Percentiles rank a stretch among this genome's conserved stretches.
Conservation (phyloP, 2,797 vertebrate genomes). For the Hoplostethus atlanticus region DNA sequence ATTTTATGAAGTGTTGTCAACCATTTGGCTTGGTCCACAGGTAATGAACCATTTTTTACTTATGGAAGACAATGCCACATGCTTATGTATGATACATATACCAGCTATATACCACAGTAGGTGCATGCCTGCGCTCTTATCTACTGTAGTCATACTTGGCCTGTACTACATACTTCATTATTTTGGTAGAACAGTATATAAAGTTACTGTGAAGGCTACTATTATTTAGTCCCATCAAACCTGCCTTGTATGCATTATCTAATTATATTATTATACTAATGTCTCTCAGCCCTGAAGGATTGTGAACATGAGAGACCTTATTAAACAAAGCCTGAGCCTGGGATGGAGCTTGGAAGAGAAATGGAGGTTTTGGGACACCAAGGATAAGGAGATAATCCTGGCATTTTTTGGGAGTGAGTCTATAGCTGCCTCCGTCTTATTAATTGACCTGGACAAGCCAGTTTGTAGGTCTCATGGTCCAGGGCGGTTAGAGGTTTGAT, state of each 20-base stretch:
- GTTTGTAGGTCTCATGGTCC: slow-evolving; percentile 39
- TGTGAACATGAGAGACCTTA: slow-evolving; percentile 37
- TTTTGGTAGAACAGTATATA: neutral
- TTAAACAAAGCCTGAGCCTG: slow-evolving; percentile 27
- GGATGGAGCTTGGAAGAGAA: slow-evolving; percentile 27
- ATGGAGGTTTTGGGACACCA: slow-evolving; percentile 23
- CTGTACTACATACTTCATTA: neutral
- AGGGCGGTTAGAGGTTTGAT: slow-evolving; percentile 35
- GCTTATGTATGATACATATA: neutral
- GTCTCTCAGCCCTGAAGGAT: slow-evolving; percentile 16
- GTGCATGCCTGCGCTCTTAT: neutral
- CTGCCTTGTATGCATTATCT: slow-evolving; percentile 18
- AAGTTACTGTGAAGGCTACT: neutral
- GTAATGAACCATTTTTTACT: neutral
- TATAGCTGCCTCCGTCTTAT: slow-evolving; percentile 33
- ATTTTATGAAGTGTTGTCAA: too few relatives aligned
- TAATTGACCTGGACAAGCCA: slow-evolving; percentile 49
- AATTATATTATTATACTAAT: neutral
- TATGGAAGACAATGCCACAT: neutral
- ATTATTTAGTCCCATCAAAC: slow-evolving; percentile 3
- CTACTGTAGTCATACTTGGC: neutral
- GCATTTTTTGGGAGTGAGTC: slow-evolving; percentile 24
- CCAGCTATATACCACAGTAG: neutral
- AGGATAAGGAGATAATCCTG: slow-evolving; percentile 44
- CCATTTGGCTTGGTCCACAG: too few relatives aligned